Percentiles rank a stretch among this genome's conserved stretches.
Conservation (phyloP, 2,113 vertebrate genomes). For the Misgurnus anguillicaudatus region DNA sequence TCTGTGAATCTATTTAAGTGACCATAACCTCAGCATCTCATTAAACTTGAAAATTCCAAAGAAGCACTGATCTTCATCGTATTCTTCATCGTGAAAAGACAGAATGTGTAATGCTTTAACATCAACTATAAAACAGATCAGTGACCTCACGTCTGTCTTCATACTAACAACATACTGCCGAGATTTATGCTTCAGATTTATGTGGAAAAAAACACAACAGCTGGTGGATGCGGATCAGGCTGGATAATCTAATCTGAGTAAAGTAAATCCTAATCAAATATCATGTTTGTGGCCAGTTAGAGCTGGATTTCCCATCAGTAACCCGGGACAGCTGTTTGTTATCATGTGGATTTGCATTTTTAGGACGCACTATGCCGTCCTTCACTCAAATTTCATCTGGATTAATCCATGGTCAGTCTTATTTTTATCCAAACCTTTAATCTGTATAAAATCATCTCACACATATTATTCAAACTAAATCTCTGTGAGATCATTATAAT, state of each 20-base stretch:
- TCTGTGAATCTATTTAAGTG: no score
- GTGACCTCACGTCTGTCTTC: neutral
- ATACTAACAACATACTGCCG: slow-evolving; percentile 15
- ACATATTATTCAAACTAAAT: slow-evolving; percentile 62
- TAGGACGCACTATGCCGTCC: slow-evolving; percentile 43
- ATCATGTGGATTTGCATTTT: slow-evolving; percentile 65
- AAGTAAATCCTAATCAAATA: slow-evolving; percentile 68
- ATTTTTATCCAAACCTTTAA: slow-evolving; percentile 55
- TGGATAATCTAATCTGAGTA: slow-evolving; percentile 37
- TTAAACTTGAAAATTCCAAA: no score
- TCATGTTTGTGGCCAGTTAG: slow-evolving; percentile 62
- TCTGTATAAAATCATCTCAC: slow-evolving; percentile 58
- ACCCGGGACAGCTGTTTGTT: slow-evolving; percentile 70
- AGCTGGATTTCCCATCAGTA: slow-evolving; percentile 63
- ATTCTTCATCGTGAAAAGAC: no score
- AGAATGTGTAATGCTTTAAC: no score
- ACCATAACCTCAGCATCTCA: no score
- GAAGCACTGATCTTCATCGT: no score
- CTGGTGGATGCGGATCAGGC: slow-evolving; percentile 64
- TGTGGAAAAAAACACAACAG: slow-evolving; percentile 54
- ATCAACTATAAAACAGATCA: no score
- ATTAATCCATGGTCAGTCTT: slow-evolving; percentile 60
- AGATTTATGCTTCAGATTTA: slow-evolving; percentile 22
- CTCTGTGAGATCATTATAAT: slow-evolving; percentile 23
- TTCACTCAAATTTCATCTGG: slow-evolving; percentile 67